Conservation (phyloP, 2,888 invertebrate genomes). For the Hypomecis atomaria region DNA sequence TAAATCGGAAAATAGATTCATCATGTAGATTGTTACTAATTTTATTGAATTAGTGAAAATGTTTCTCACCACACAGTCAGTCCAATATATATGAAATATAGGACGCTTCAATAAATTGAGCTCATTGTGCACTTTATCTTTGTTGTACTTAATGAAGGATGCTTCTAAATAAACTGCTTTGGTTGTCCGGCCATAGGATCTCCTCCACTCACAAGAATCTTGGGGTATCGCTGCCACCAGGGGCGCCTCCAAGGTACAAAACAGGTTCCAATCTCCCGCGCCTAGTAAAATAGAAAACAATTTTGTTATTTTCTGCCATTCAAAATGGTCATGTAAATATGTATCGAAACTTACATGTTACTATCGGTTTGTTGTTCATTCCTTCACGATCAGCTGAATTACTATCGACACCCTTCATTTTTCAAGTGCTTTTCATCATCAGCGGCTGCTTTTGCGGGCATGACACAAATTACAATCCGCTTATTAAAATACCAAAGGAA, state of each 20-base stretch:
- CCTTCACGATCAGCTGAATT: conserved; percentile 77
- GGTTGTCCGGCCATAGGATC: conserved; percentile 94
- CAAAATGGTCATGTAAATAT: conserved; percentile 1
- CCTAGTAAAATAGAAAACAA: conserved; percentile 77
- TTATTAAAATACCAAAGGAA: conserved; percentile 52
- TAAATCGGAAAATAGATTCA: not conserved
- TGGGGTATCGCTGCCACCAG: conserved; percentile 92
- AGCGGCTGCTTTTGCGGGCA: conserved; percentile 69
- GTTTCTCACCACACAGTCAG: conserved; percentile 93
- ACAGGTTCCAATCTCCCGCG: conserved; percentile 93
- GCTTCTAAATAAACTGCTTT: conserved; percentile 94
- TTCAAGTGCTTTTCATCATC: conserved; percentile 74
- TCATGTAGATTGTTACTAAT: not conserved
- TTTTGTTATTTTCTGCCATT: conserved; percentile 24
- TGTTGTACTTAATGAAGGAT: conserved; percentile 91
- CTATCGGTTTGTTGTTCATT: conserved; percentile 89
- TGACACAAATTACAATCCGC: conserved; percentile 72
- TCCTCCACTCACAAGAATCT: conserved; percentile 96
- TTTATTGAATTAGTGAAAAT: conserved; percentile 3
- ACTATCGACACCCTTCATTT: conserved; percentile 86
- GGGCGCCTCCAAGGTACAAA: conserved; percentile 91
- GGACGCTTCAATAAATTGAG: conserved; percentile 94
- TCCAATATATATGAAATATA: conserved; percentile 97
- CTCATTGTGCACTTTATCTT: conserved; percentile 89
- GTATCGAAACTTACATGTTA: conserved; percentile 87